Evolutionary conservation across 92 coral and sea anemone genomes (phyloP), one percentile per base, ranked within the genome.

Genomic region (Bergia sp.): DNA sequence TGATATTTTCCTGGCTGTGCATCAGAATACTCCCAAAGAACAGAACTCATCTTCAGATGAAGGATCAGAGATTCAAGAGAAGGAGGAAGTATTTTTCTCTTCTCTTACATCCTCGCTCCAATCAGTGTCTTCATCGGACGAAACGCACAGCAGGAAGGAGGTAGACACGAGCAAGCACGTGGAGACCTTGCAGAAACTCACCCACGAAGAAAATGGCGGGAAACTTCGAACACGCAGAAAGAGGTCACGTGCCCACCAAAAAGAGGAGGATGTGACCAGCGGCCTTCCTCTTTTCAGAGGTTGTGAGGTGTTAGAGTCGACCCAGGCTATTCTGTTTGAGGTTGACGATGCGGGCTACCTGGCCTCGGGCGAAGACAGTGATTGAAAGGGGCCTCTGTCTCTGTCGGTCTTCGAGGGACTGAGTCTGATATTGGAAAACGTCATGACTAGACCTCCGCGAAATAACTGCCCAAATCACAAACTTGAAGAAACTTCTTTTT

Each of bases 311-410:
- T 37, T 80, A 2, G n/a, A 37, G 12, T 47, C 87, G 65, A 84
- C 87, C 18, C 29, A 84, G 21, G 87, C 87, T 3, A 15, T 84
- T 47, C n/a, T 84, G 61, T 16, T 84, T 69, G 87, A 84, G 44
- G n/a, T n/a, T 12, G 79, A 67, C 36, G 87, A 67, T 44, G 2
- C 87, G 16, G 87, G 79, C 55, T 84, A 84, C 79, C 78, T 84
- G 23, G 87, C 87, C 64, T 84, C 87, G 5, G 79, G 87, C 38
- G 87, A 84, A 38, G 87, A 84, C 15, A 84, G 87, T 45, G 87
- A 84, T 6, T 79, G 64, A 79, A 7, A 7, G 8, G 67, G 1
- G 8, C 53, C 8, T 4, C 5, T 47, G 53, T 3, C 16, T 57
- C 50, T 57, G 2, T 57, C 0, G 65, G 67, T 61, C 67, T 15